Conservation (phyloP, 2,113 vertebrate species). For the Hippocampus barbouri region DNA sequence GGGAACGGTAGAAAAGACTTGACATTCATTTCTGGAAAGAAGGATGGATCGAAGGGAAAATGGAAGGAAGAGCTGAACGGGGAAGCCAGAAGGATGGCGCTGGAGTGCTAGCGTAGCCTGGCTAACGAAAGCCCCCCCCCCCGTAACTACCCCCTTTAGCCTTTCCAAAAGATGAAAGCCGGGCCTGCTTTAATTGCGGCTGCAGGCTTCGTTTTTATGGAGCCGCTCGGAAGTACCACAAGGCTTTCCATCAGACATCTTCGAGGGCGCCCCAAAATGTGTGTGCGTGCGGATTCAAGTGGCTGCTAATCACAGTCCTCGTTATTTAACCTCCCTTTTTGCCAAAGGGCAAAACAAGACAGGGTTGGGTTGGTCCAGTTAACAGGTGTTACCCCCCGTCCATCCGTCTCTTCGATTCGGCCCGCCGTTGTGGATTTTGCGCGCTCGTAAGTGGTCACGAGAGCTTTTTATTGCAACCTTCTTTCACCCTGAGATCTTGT, state of each 20-base stretch:
- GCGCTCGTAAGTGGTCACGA: neutral
- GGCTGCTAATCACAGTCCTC: slow-evolving; percentile 64
- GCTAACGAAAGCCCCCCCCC: neutral
- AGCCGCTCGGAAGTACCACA: slow-evolving; percentile 55
- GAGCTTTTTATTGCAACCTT: neutral
- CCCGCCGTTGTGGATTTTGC: slow-evolving; percentile 3
- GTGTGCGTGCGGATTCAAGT: slow-evolving; percentile 40
- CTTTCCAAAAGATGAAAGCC: slow-evolving; percentile 56
- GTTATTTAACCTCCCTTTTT: slow-evolving; percentile 31
- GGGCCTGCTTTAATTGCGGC: slow-evolving; percentile 54
- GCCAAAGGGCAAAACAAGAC: slow-evolving; percentile 51
- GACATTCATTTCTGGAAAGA: neutral
- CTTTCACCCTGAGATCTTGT: neutral
- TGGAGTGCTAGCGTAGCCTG: neutral
- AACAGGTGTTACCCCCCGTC: slow-evolving; percentile 50
- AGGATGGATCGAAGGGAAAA: neutral
- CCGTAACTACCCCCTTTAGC: slow-evolving; percentile 5
- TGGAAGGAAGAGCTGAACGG: no score
- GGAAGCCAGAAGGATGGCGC: neutral
- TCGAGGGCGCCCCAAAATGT: slow-evolving; percentile 47
- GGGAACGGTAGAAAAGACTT: no score
- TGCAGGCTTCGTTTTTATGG: slow-evolving; percentile 56
- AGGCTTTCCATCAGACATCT: slow-evolving; percentile 51
- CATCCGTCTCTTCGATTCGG: slow-evolving; percentile 6
- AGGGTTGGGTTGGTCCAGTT: slow-evolving; percentile 31